These are phyloP conservation scores for Galemys pyrenaicus DNA, from an alignment of 2,113 vertebrate genomes.

Conservation along the genomic window DNA sequence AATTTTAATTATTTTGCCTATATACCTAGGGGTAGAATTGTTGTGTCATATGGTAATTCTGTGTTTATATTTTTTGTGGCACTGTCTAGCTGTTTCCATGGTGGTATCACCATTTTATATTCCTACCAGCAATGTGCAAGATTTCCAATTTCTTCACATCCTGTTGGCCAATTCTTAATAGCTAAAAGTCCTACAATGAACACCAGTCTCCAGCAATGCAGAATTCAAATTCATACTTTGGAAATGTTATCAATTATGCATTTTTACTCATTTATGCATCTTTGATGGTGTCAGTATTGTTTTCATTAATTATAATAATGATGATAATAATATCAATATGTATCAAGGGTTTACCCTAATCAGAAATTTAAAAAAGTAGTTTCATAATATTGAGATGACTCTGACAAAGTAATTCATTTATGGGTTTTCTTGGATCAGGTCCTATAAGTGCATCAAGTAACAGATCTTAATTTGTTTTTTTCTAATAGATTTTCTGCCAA, in stretches of 20 bases:
- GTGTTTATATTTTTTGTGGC: neutral
- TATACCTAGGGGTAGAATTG: neutral
- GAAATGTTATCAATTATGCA: neutral
- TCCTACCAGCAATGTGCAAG: neutral
- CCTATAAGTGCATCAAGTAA: conserved; percentile 66
- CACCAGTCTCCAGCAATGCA: neutral
- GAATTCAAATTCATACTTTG: neutral
- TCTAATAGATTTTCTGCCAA: conserved; percentile 69
- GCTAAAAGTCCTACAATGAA: neutral
- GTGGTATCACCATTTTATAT: neutral
- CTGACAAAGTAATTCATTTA: conserved; percentile 57
- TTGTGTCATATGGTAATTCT: neutral
- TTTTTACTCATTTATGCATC: neutral
- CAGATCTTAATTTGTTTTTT: conserved; percentile 64
- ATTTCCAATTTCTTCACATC: neutral
- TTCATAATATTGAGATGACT: conserved; percentile 28
- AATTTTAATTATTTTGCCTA: neutral
- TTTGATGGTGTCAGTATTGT: conserved; percentile 12
- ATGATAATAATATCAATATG: neutral
- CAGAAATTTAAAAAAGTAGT: neutral
- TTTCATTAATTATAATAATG: conserved; percentile 52
- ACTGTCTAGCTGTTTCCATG: neutral
- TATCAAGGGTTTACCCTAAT: neutral
- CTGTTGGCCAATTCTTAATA: neutral
- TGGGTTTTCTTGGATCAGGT: conserved; percentile 49